Percentiles rank a stretch among this genome's conserved stretches.
These are phyloP conservation scores for Melipona bicolor DNA, from an alignment of 2,888 invertebrate species.

Conservation along the genomic window DNA sequence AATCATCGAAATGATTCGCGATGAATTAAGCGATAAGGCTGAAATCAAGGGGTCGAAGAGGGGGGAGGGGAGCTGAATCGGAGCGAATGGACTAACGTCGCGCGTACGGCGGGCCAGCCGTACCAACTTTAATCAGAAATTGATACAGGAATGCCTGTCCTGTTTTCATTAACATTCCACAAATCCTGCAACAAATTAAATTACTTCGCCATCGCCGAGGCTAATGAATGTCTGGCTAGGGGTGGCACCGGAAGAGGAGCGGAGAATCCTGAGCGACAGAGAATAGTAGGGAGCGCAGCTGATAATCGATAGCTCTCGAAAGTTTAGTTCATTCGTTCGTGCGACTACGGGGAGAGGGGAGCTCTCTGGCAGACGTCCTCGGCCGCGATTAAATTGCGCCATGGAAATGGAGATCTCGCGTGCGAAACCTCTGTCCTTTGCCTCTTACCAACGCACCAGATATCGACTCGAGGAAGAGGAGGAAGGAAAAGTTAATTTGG, in stretches of 20 bases:
- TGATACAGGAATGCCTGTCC: slow-evolving; percentile 73
- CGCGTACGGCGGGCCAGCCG: slow-evolving; percentile 28
- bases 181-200: slow-evolving; percentile 83
- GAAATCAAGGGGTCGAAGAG: no score
- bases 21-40: background rate
- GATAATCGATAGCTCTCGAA: slow-evolving; percentile 77
- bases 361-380: slow-evolving; percentile 59
- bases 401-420: slow-evolving; percentile 45
- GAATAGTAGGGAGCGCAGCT: slow-evolving; percentile 51
- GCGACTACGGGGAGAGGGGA: slow-evolving; percentile 32
- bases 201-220: slow-evolving; percentile 81
- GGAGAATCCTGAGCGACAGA: slow-evolving; percentile 57
- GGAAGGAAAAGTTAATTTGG: background rate
- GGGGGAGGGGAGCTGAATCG: background rate
- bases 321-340: slow-evolving; percentile 67
- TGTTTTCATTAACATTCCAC: slow-evolving; percentile 83
- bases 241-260: slow-evolving; percentile 60
- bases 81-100: slow-evolving; percentile 25
- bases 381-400: slow-evolving; percentile 35
- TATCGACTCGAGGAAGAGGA: background rate
- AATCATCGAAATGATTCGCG: background rate
- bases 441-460: background rate
- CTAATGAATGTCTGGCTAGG: slow-evolving; percentile 78
- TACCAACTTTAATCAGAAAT: slow-evolving; percentile 77
- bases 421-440: slow-evolving; percentile 33